Evolutionary conservation across 2,797 vertebrate genomes (phyloP), one percentile per base, ranked within the genome.

Genomic region (Channa striata): DNA sequence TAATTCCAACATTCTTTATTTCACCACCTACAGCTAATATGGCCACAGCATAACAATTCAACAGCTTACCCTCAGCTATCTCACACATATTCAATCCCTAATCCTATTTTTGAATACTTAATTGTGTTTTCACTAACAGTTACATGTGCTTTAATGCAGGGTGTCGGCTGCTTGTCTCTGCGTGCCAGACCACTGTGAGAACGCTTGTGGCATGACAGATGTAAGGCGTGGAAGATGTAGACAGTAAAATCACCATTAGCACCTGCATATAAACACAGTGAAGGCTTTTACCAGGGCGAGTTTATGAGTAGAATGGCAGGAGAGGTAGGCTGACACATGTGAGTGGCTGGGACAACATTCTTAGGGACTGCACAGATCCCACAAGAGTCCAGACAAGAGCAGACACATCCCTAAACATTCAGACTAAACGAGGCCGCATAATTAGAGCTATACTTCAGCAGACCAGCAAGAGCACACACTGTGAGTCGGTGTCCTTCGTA

Each of bases 391-490:
- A 91, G 84, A 89, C 86, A 85, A 83, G 86, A 89, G 74, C 81
- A 86, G 86, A 86, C 87, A 78, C 81, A 89, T 87, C 85, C 81
- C 73, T 52, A 50, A 83, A 83, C 62, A 73, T 64, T 82, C 81
- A 93, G 89, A 91, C 91, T 89, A 91, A 93, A 92, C 90, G 91
- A 59, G 56, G 68, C 68, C 11, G 36, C 84, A 80, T 88, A 93
- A 92, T 92, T 89, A 89, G 74, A 88, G 85, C 85, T 69, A 84
- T 87, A 89, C 84, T 73, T 92, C 85, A 89, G 72, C 68, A 50
- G 58, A 74, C 77, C 60, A 77, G 86, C 70, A 49, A 20, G 53
- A 49, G 64, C 34, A 11, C 75, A 78, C 61, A 80, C 50, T 67
- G 65, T 16, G 62, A 76, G 72, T 58, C 77, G 39, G 67, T 64